phyloP scores from a whole-genome alignment of 1,140 invertebrate species.

The Drosophila carrolli region DNA sequence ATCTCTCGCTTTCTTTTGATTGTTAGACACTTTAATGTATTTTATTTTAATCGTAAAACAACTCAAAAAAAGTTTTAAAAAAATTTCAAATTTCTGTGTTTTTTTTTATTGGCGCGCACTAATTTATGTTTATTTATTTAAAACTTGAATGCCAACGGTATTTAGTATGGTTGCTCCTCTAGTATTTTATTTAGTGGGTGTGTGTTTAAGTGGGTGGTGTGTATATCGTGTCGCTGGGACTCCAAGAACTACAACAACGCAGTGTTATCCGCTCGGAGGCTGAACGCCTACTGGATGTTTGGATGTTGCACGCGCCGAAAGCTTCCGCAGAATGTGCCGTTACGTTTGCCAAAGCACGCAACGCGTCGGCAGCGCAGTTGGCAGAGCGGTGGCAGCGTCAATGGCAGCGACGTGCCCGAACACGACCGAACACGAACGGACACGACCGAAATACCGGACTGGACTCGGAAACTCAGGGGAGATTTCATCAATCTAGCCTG shows the following conservation, averaged over 20 bases:
- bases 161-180: slow-evolving; percentile 19
- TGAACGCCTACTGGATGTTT: slow-evolving; percentile 84
- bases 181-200: slow-evolving; percentile 3
- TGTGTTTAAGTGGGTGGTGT: slow-evolving; percentile 19
- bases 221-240: slow-evolving; percentile 38
- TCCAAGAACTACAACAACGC: slow-evolving; percentile 81
- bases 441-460: slow-evolving; percentile 6
- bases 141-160: slow-evolving; percentile 38
- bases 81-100: slow-evolving; percentile 1
- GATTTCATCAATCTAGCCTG: neutral
- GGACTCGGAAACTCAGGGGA: slow-evolving; percentile 7
- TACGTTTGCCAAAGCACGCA: slow-evolving; percentile 46
- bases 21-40: slow-evolving; percentile 13
- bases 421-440: slow-evolving; percentile 11
- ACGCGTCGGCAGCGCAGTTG: slow-evolving; percentile 42
- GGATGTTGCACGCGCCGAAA: slow-evolving; percentile 75
- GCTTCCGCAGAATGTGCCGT: slow-evolving; percentile 65
- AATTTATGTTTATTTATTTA: slow-evolving; percentile 2
- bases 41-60: neutral
- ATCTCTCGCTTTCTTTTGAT: neutral
- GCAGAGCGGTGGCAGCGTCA: slow-evolving; percentile 16
- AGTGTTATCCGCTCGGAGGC: slow-evolving; percentile 84
- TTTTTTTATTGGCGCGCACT: neutral
- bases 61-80: slow-evolving; percentile 7
- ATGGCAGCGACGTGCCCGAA: slow-evolving; percentile 15